Evolutionary conservation across 2,113 vertebrate genomes (phyloP).

Genomic region (Sciurus niger): DNA sequence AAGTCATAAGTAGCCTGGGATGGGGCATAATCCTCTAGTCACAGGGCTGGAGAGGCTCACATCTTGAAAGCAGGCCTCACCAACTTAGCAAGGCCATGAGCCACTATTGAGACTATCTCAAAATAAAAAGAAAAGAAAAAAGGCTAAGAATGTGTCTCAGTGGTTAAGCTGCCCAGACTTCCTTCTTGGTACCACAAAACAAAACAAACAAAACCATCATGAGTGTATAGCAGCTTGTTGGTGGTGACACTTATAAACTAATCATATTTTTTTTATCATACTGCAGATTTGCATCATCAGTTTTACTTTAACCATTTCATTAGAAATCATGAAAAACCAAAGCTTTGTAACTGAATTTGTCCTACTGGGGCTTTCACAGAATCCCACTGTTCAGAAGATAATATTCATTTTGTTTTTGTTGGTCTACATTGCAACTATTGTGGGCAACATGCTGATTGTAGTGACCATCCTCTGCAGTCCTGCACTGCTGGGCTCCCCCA

Average conservation of each 20-base stretch:
- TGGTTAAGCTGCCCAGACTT: too few relatives aligned
- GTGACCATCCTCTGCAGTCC: conserved; percentile 17
- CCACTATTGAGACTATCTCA: too few relatives aligned
- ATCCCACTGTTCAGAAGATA: conserved; percentile 47
- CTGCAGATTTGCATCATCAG: background rate
- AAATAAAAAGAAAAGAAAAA: too few relatives aligned
- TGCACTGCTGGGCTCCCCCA: background rate
- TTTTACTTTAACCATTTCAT: background rate
- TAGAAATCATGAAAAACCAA: background rate
- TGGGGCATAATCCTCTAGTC: too few relatives aligned
- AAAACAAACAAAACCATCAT: too few relatives aligned
- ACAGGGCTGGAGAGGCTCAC: too few relatives aligned
- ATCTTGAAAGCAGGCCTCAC: too few relatives aligned
- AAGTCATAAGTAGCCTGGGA: accelerated
- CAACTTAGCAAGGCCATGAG: too few relatives aligned
- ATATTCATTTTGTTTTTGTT: conserved; percentile 57
- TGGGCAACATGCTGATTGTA: conserved; percentile 63
- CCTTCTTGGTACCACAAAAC: too few relatives aligned
- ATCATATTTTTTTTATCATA: background rate
- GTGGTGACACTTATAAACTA: background rate
- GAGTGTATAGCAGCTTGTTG: background rate
- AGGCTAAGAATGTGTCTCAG: too few relatives aligned
- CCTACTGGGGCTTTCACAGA: conserved; percentile 51
- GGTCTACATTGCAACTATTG: background rate
- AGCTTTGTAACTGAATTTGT: too few relatives aligned